phyloP scores from a whole-genome alignment of 2,888 invertebrate species.

The Cryptocephalus primarius region DNA sequence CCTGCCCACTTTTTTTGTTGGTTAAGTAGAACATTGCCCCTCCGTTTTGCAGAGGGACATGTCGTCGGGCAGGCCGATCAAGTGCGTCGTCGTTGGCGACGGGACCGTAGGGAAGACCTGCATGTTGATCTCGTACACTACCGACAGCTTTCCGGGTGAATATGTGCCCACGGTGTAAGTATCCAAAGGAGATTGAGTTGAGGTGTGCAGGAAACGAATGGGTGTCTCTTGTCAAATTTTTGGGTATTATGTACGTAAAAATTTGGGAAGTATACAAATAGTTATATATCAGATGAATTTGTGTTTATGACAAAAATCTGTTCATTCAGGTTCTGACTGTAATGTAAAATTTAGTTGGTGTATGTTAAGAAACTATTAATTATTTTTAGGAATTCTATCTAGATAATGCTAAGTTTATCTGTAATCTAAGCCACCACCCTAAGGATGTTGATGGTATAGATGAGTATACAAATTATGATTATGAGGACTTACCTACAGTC shows the following conservation, averaged over 20 bases:
- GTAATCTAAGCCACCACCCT: too few relatives aligned
- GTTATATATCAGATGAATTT: not conserved
- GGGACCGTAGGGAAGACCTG: slow-evolving; percentile 92
- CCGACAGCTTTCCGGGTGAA: slow-evolving; percentile 88
- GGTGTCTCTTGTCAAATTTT: too few relatives aligned
- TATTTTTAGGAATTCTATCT: too few relatives aligned
- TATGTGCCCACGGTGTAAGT: slow-evolving; percentile 92
- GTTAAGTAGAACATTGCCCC: not conserved
- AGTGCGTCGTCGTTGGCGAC: slow-evolving; percentile 87
- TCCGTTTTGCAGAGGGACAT: slow-evolving; percentile 36
- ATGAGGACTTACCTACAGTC: too few relatives aligned
- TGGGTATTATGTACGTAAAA: not conserved
- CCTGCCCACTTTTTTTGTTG: not conserved
- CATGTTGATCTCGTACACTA: slow-evolving; percentile 87
- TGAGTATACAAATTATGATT: too few relatives aligned
- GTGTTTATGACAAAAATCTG: too few relatives aligned
- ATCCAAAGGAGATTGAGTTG: slow-evolving; percentile 1
- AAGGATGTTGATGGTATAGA: too few relatives aligned
- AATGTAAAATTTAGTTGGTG: too few relatives aligned
- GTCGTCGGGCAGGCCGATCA: slow-evolving; percentile 88
- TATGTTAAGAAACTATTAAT: too few relatives aligned
- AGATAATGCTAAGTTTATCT: too few relatives aligned
- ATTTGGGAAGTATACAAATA: not conserved
- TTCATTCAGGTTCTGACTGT: too few relatives aligned
- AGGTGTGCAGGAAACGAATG: not conserved